Conservation (phyloP, 2,888 invertebrate species). For the Smittia aterrima region DNA sequence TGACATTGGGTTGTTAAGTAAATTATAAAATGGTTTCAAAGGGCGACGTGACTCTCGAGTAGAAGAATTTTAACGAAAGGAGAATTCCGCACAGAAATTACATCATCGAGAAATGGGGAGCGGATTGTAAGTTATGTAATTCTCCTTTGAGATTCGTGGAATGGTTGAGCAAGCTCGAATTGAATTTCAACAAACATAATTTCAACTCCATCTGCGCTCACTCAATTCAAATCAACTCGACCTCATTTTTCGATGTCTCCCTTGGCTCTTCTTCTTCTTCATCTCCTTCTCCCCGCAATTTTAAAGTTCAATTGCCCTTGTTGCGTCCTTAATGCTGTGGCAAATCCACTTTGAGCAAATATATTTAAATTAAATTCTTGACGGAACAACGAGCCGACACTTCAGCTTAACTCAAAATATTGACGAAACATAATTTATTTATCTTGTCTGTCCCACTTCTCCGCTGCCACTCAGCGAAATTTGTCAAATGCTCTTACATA, state of each 20-base stretch:
- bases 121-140: too few species aligned
- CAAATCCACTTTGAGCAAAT: conserved; percentile 29
- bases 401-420: conserved; percentile 16
- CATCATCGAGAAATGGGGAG: too few species aligned
- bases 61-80: not conserved
- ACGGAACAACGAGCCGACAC: not conserved
- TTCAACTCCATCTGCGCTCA: not conserved
- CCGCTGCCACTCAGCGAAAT: not conserved
- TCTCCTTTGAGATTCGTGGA: too few species aligned
- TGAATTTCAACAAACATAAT: too few species aligned
- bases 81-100: too few species aligned
- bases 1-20: conserved; percentile 6
- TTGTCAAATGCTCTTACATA: conserved; percentile 9
- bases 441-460: not conserved
- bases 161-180: too few species aligned
- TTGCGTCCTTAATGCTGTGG: conserved; percentile 1
- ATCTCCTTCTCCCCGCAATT: not conserved
- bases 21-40: conserved; percentile 28
- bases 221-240: not conserved
- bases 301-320: not conserved
- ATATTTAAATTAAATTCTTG: conserved; percentile 16
- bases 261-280: not conserved
- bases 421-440: conserved; percentile 26
- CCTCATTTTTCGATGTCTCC: too few species aligned
- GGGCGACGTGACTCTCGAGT: conserved; percentile 29